These are phyloP conservation scores for Rhabdomys pumilio DNA, from an alignment of 2,797 vertebrate species.

Conservation along the genomic window DNA sequence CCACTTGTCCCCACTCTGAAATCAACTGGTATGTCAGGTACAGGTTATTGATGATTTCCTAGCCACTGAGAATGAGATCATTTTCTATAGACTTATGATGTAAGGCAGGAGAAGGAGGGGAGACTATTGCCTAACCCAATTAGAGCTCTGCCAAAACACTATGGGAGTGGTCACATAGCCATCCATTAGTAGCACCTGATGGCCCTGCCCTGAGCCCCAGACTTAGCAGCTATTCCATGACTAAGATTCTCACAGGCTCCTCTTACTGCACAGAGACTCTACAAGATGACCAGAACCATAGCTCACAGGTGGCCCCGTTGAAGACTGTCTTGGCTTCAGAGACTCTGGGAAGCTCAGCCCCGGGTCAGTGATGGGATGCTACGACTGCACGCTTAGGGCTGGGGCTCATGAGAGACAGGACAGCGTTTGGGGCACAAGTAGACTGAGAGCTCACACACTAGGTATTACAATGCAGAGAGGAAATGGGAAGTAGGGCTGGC, in stretches of 20 bases:
- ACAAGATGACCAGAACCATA: too few species aligned
- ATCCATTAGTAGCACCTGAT: not conserved
- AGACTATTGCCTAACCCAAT: not conserved
- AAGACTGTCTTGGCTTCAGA: not conserved
- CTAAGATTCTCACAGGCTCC: not conserved
- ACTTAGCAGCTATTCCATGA: not conserved
- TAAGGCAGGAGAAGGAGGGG: too few species aligned
- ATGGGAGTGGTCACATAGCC: fast-evolving
- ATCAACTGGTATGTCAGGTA: not conserved
- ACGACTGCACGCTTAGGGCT: not conserved
- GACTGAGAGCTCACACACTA: too few species aligned
- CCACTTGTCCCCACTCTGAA: not conserved
- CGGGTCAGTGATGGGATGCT: not conserved
- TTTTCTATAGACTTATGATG: not conserved
- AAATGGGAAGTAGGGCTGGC: not conserved
- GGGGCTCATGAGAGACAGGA: not conserved
- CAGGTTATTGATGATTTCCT: not conserved
- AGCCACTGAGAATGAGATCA: not conserved
- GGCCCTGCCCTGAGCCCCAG: not conserved
- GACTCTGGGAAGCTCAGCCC: not conserved
- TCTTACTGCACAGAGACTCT: not conserved
- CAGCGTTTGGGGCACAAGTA: not conserved
- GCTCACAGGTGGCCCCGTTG: not conserved
- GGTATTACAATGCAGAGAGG: not conserved
- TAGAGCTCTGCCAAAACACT: slow-evolving; percentile 10